Base-by-base conservation (phyloP, 2,888 invertebrate species). In the Dryobota labecula region DNA sequence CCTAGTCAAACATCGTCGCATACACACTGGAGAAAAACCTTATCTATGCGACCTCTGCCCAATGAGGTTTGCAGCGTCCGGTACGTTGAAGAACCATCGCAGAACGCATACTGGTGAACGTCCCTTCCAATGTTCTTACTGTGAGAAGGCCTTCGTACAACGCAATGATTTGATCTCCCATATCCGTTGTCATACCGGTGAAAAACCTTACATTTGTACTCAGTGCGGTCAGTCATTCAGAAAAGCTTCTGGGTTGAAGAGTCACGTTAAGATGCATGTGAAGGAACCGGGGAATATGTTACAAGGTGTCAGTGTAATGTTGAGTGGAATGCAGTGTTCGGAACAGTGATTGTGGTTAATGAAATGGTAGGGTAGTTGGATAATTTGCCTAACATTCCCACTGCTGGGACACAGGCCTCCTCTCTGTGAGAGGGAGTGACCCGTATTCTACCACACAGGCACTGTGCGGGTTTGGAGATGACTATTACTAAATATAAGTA, bases 91-190 rank as follows among this genome's bases (percentile, higher is more conserved):
- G 84, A 97, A 97, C 84, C 95, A 95, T 81, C 90, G 96, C 0
- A 89, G 97, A 0, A 97, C 96, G 0, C 97, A 97, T 71, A 97
- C 97, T 0, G 97, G 97, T 0, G 97, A 97, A 77, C 91, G 96
- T 4, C 97, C 97, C 0, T 97, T 93, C 80, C 95, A 95, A 41
- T 97, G 97, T 69, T 93, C 93, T 0, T 94, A 94, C 63, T 97
- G 97, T 76, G 93, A 96, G 2, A 96, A 96, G 76, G 95, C 96
- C 0, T 97, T 97, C 63, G 96, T 96, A 0, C 97, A 97, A 79
- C 89, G 96, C 0, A 96, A 96, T n/a, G 97, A 97, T 75, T 90
- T 97, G 33, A 92, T 96, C 0, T 94, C 95, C 0, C 96, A 97
- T 82, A 93, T 96, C 11, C 92, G 97, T 8, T 97, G 96, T 1